Conservation (phyloP, 1,140 invertebrate genomes). For the Triops longicaudatus region DNA sequence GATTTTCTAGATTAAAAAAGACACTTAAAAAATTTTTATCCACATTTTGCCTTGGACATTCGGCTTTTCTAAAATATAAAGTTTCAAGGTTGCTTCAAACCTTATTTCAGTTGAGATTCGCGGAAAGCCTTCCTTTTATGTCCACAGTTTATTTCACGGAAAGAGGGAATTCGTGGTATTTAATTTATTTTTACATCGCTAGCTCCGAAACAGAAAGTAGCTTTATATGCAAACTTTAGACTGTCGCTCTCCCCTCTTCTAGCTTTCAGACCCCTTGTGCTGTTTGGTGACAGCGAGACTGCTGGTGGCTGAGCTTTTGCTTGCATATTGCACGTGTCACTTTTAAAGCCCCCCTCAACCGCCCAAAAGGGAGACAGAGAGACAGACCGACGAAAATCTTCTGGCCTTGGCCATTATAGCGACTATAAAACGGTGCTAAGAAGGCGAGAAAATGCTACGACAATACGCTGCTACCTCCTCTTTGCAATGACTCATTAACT, state of each 20-base stretch:
- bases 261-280: background rate
- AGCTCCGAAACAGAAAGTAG: background rate
- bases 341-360: background rate
- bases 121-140: too few species aligned
- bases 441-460: slow-evolving; percentile 15
- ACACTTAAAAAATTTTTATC: too few species aligned
- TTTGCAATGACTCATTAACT: slow-evolving; percentile 8
- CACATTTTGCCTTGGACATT: too few species aligned
- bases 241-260: background rate
- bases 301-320: background rate
- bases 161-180: too few species aligned
- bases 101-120: background rate
- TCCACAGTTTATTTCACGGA: too few species aligned
- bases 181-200: too few species aligned
- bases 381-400: background rate
- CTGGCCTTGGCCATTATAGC: slow-evolving; percentile 1
- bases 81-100: background rate
- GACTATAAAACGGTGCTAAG: background rate
- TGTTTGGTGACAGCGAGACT: too few species aligned
- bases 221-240: background rate
- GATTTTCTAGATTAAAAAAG: too few species aligned
- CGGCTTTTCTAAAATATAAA: background rate
- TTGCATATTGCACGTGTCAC: slow-evolving; percentile 14
- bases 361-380: too few species aligned
- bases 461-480: background rate